Evolutionary conservation across 2,888 invertebrate species (phyloP).

Genomic region (Willowsia nigromaculata): DNA sequence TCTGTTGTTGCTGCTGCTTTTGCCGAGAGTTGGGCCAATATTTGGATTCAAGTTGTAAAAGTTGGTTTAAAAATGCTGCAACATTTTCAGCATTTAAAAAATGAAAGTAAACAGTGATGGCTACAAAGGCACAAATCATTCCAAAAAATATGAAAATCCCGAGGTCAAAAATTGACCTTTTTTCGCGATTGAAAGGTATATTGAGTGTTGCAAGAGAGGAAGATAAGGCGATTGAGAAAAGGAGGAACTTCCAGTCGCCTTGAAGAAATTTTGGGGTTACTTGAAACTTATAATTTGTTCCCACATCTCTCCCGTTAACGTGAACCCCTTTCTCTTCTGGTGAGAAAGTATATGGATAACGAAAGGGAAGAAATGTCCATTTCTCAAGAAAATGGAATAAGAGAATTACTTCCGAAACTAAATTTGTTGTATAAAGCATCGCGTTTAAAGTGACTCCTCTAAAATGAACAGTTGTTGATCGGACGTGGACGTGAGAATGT

Average conservation of each 20-base stretch:
- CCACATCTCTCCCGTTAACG: neutral
- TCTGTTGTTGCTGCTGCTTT: too few relatives aligned
- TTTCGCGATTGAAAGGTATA: neutral
- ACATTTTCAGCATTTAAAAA: neutral
- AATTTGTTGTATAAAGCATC: neutral
- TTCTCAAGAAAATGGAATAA: neutral
- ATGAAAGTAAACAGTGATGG: neutral
- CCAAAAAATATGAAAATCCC: neutral
- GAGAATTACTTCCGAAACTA: neutral
- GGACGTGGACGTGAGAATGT: too few relatives aligned
- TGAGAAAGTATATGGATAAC: neutral
- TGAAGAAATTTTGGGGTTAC: neutral
- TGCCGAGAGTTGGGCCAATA: neutral
- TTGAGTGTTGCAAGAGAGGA: neutral
- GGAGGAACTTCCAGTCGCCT: neutral
- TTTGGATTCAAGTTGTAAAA: neutral
- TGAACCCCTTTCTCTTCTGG: too few relatives aligned
- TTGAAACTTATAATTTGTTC: neutral
- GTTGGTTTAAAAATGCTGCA: neutral
- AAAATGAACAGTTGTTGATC: too few relatives aligned
- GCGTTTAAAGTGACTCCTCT: too few relatives aligned
- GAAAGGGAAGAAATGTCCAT: neutral
- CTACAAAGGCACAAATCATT: neutral
- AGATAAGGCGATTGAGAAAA: neutral
- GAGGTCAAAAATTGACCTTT: neutral